These are phyloP conservation scores for Eurosta solidaginis DNA, from an alignment of 1,140 invertebrate genomes.

Conservation along the genomic window DNA sequence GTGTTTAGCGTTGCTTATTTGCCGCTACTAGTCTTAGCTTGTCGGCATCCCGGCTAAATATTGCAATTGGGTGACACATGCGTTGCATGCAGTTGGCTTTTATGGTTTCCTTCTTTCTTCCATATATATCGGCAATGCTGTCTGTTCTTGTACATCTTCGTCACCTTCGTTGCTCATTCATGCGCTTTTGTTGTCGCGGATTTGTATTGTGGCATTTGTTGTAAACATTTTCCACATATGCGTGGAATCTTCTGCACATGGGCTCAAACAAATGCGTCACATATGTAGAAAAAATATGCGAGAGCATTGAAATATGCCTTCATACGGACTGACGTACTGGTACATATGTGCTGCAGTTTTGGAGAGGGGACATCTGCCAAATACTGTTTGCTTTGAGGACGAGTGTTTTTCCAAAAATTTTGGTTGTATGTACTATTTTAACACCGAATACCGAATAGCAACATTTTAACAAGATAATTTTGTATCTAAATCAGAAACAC, in stretches of 20 bases:
- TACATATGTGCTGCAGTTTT: not conserved
- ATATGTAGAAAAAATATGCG: too few species aligned
- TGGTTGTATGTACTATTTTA: too few species aligned
- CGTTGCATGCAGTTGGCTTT: conserved; percentile 14
- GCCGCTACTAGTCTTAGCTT: too few species aligned
- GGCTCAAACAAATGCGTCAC: not conserved
- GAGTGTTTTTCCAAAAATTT: not conserved
- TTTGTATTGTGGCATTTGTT: conserved; percentile 25
- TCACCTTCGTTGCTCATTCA: not conserved
- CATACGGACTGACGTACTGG: too few species aligned
- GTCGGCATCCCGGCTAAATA: too few species aligned
- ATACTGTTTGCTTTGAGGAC: not conserved
- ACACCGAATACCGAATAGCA: not conserved
- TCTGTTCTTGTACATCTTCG: not conserved
- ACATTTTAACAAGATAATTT: not conserved
- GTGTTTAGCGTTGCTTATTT: not conserved
- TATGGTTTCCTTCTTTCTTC: not conserved
- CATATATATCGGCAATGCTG: not conserved
- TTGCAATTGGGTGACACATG: conserved; percentile 12
- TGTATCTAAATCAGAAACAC: not conserved
- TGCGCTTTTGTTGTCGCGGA: conserved; percentile 8
- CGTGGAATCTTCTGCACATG: conserved; percentile 14
- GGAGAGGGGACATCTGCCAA: too few species aligned
- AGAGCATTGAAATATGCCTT: too few species aligned
- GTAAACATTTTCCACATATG: conserved; percentile 22